Base-by-base conservation (phyloP, 2,797 vertebrate species). In the Enteromius mattozi region DNA sequence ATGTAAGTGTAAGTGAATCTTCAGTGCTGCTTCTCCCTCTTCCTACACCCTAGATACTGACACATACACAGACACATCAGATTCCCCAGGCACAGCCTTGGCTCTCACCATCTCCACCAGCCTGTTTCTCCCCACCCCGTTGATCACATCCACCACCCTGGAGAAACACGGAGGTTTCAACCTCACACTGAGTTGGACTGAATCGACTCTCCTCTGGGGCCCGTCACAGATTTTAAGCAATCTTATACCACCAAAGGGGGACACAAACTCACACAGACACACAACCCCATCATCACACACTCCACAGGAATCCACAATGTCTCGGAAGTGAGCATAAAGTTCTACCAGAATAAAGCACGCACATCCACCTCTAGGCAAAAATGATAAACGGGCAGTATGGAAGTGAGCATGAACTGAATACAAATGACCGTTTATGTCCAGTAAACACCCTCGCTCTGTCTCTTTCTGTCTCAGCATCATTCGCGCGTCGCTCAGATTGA, bases 221-320 rank as follows among this genome's bases (percentile, higher is more conserved):
- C 56, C 30, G 63, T 69, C 72, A 78, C 75, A 69, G 37, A 78
- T 84, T 84, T 78, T 24, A 66, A 84, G 82, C 75, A 84, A 78
- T 78, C 40, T 78, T 70, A 59, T 61, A 71, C 51, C 63, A 30
- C 68, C 82, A 71, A 71, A 84, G 37, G 45, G 51, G 72, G 21
- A 51, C 63, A 68, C 30, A 56, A 56, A 70, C 78, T 24, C 47
- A 17, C 63, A 81, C 5, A 59, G 68, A 81, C 47, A 59, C 78
- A 80, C 66, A 71, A 72, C 51, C 51, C 75, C 75, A 84, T 84
- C 65, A 84, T 84, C 82, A 71, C 54, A 78, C 27, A 54, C 82
- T 84, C 82, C 61, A 71, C 65, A 84, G 82, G 82, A 71, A 71
- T 59, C 66, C 75, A 37, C 27, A 84, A 19, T 24, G 71, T 78